These are phyloP conservation scores for Pelmatolapia mariae DNA, from an alignment of 2,113 vertebrate genomes.

Conservation along the genomic window DNA sequence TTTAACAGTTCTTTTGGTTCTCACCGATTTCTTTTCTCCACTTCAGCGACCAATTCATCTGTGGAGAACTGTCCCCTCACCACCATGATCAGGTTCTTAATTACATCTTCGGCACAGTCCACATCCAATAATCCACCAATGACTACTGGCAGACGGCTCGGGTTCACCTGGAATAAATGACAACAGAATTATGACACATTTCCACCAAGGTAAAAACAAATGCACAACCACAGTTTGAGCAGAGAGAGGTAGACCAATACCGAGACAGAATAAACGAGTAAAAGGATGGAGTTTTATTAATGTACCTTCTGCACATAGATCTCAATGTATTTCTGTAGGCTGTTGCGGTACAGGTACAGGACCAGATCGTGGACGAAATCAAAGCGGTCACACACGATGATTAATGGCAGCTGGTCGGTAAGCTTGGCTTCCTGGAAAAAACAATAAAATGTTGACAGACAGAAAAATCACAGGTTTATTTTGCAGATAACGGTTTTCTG, in stretches of 20 bases:
- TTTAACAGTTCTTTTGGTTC: neutral
- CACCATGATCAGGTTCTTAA: conserved; percentile 96
- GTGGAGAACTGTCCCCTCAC: conserved; percentile 98
- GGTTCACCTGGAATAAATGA: conserved; percentile 82
- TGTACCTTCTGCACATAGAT: conserved; percentile 98
- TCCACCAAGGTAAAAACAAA: neutral
- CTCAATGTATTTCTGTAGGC: conserved; percentile 98
- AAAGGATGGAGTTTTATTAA: neutral
- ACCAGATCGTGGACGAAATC: conserved; percentile 98
- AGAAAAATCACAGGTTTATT: neutral
- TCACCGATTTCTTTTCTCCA: conserved; percentile 97
- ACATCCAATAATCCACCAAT: conserved; percentile 96
- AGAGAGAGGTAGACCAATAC: neutral
- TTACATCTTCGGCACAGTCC: conserved; percentile 98
- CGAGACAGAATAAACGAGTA: neutral
- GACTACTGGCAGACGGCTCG: conserved; percentile 94
- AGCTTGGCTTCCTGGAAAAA: conserved; percentile 91
- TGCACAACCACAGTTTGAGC: neutral
- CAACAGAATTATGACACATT: neutral
- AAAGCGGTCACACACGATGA: conserved; percentile 98
- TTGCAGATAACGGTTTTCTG: neutral
- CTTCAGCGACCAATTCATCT: conserved; percentile 96
- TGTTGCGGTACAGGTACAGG: conserved; percentile 98
- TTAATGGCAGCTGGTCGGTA: conserved; percentile 96
- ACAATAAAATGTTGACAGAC: neutral